These are phyloP conservation scores for Maccullochella peelii DNA, from an alignment of 2,113 vertebrate genomes.

Conservation along the genomic window DNA sequence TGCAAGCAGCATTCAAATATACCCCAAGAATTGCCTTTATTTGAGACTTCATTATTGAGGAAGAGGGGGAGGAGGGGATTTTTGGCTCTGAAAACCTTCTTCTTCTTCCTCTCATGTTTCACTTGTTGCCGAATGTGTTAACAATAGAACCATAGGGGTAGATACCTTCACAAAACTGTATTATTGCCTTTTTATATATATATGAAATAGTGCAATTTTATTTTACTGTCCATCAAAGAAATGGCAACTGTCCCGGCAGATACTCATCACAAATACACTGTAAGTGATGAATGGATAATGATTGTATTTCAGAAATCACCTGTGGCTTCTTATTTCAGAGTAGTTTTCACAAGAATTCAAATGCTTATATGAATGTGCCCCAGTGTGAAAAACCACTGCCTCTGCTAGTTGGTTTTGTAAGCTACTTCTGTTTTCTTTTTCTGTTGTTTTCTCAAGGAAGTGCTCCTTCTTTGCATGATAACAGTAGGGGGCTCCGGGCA, in stretches of 20 bases:
- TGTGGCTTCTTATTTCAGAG: constrained; percentile 33
- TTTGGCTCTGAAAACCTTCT: constrained; percentile 27
- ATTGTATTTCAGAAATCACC: constrained; percentile 49
- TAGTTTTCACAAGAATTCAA: constrained; percentile 13
- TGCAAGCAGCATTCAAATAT: constrained; percentile 46
- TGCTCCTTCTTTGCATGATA: constrained; percentile 56
- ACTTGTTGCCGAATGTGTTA: constrained; percentile 34
- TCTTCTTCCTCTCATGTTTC: constrained; percentile 23
- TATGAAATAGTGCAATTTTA: neutral
- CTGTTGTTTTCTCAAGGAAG: constrained; percentile 52
- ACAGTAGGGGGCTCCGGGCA: constrained; percentile 76
- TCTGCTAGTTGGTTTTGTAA: constrained; percentile 43
- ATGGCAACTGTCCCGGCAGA: constrained; percentile 17
- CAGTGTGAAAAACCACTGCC: constrained; percentile 41
- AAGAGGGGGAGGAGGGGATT: neutral
- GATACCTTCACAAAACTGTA: neutral
- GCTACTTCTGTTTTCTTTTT: constrained; percentile 30
- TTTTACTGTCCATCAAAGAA: constrained; percentile 23
- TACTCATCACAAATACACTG: neutral
- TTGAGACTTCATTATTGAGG: constrained; percentile 37
- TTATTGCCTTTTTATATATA: constrained; percentile 18
- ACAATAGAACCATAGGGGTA: constrained; percentile 13
- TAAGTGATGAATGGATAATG: constrained; percentile 20
- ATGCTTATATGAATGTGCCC: constrained; percentile 20
- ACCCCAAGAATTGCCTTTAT: constrained; percentile 33